Evolutionary conservation across 2,113 vertebrate genomes (phyloP).

Genomic region (Gorsachius goisagi): DNA sequence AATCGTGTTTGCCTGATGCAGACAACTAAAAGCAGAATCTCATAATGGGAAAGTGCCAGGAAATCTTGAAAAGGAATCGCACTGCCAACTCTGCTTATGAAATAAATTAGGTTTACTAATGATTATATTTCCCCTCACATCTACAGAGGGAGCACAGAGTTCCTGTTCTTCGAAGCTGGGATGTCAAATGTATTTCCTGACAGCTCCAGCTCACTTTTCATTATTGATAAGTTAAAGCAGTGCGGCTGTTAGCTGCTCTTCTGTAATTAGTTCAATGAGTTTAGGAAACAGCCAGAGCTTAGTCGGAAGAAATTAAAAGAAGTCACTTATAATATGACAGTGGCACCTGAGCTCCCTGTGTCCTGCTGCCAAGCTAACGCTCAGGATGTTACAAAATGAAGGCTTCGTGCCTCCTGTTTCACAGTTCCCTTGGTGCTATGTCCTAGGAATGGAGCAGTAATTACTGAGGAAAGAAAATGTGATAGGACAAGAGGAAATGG

Average conservation of each 20-base stretch:
- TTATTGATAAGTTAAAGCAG: conserved; percentile 35
- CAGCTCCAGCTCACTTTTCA: conserved; percentile 41
- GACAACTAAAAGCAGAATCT: conserved; percentile 25
- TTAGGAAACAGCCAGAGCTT: conserved; percentile 16
- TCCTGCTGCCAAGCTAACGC: background rate
- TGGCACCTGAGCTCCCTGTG: background rate
- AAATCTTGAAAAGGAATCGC: conserved; percentile 36
- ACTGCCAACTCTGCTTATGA: conserved; percentile 35
- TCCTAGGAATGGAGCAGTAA: background rate
- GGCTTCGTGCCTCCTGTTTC: background rate
- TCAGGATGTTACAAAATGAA: background rate
- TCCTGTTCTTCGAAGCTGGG: background rate
- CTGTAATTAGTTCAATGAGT: conserved; percentile 18
- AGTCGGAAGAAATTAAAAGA: background rate
- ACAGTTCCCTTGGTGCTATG: background rate
- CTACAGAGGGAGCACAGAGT: background rate
- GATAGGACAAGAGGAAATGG: no score
- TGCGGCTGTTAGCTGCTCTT: background rate
- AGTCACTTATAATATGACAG: background rate
- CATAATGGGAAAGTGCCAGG: conserved; percentile 16
- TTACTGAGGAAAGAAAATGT: background rate
- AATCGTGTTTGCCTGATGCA: conserved; percentile 3
- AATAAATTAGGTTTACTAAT: conserved; percentile 59
- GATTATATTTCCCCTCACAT: conserved; percentile 26
- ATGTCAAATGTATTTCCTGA: conserved; percentile 54